Evolutionary conservation across 2,797 vertebrate species (phyloP).

Genomic region (Enteromius anoplus): DNA sequence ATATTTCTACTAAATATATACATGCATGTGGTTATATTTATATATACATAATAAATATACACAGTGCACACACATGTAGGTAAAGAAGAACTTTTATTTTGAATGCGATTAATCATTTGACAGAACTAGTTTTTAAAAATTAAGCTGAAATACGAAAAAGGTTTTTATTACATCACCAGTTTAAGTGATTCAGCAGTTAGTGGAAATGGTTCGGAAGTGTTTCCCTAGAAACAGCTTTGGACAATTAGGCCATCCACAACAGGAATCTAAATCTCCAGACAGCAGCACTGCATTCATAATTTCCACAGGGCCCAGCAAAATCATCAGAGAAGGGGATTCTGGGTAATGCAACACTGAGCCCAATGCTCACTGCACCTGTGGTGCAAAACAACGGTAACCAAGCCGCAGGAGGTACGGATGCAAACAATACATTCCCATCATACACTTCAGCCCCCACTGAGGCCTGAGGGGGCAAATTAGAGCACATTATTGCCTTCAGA

Average conservation of each 20-base stretch:
- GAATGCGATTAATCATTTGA: too few species aligned
- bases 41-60: too few species aligned
- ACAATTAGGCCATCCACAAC: constrained; percentile 12
- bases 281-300: constrained; percentile 23
- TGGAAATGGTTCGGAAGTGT: background rate
- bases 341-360: constrained; percentile 43
- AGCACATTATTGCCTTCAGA: constrained; percentile 51
- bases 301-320: constrained; percentile 20
- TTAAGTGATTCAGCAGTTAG: constrained; percentile 12
- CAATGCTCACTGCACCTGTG: constrained; percentile 35
- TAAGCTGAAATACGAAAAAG: background rate
- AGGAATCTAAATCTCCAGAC: constrained; percentile 32
- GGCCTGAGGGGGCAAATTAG: constrained; percentile 49
- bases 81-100: too few species aligned
- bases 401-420: constrained; percentile 20
- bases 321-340: constrained; percentile 47
- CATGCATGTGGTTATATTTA: too few species aligned
- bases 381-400: constrained; percentile 39
- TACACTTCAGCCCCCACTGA: constrained; percentile 8
- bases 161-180: background rate
- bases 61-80: too few species aligned
- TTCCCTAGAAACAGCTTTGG: constrained; percentile 41
- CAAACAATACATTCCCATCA: constrained; percentile 46
- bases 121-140: background rate
- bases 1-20: too few species aligned